These are phyloP conservation scores for Ectropis grisescens DNA, from an alignment of 1,140 invertebrate species.

Conservation along the genomic window DNA sequence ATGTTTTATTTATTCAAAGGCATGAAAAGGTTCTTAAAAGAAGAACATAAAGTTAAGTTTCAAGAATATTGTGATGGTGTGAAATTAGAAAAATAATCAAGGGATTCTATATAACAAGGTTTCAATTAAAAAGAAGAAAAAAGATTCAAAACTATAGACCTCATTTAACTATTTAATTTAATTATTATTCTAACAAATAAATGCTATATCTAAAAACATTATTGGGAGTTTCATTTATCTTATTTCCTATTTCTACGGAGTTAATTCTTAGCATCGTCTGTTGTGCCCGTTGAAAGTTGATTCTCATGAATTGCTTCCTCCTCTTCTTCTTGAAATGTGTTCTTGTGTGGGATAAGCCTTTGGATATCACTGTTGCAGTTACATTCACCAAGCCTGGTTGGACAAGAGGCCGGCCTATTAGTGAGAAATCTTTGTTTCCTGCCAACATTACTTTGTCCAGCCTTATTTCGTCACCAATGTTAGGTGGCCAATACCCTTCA, in stretches of 20 bases:
- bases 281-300: constrained; percentile 79
- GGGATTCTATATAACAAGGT: too few species aligned
- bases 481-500: constrained; percentile 87
- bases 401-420: constrained; percentile 87
- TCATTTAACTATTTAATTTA: not conserved
- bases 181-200: not conserved
- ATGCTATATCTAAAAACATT: constrained; percentile 33
- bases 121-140: too few species aligned
- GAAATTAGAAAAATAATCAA: constrained; percentile 25
- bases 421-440: constrained; percentile 87
- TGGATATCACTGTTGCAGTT: constrained; percentile 90
- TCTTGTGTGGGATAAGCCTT: constrained; percentile 88
- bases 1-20: constrained; percentile 74
- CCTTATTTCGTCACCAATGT: constrained; percentile 84
- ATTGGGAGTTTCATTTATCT: constrained; percentile 43
- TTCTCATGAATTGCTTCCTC: constrained; percentile 83
- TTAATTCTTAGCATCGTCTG: constrained; percentile 84
- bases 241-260: constrained; percentile 67
- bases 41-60: constrained; percentile 69
- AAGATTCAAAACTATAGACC: not conserved
- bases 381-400: constrained; percentile 81
- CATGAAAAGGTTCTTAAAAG: constrained; percentile 72
- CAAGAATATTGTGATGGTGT: constrained; percentile 68
- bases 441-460: constrained; percentile 91
- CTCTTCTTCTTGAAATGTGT: constrained; percentile 81